A percentile compares a stretch with the other conserved stretches of the same genome.
phyloP scores from a whole-genome alignment of 2,113 vertebrate species.

The Macrotus californicus region DNA sequence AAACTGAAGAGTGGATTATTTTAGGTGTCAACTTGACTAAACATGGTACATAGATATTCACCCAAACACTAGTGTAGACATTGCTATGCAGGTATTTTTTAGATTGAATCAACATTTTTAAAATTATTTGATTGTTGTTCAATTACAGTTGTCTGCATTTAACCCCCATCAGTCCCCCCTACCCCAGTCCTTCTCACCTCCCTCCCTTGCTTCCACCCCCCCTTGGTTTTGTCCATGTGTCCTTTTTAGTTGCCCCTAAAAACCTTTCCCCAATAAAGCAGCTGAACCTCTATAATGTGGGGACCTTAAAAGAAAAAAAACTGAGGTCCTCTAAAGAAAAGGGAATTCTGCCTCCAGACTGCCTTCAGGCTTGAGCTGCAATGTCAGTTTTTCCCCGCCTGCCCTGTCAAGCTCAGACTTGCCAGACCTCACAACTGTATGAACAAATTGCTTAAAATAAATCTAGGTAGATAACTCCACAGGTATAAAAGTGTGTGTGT shows the following conservation, averaged over 20 bases:
- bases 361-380: too few relatives aligned
- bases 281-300: background rate
- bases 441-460: background rate
- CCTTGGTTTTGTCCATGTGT: too few relatives aligned
- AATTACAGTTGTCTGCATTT: too few relatives aligned
- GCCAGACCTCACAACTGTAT: too few relatives aligned
- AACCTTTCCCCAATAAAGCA: background rate
- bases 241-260: too few relatives aligned
- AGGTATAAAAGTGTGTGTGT: accelerated
- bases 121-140: too few relatives aligned
- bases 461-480: background rate
- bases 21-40: background rate
- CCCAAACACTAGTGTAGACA: background rate
- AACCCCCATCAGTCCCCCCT: too few relatives aligned
- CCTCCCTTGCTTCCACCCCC: too few relatives aligned
- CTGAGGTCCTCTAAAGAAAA: background rate
- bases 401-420: too few relatives aligned
- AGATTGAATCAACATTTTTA: background rate
- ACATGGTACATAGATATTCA: background rate
- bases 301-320: background rate
- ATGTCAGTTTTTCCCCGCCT: too few relatives aligned
- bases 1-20: background rate
- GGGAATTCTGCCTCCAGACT: background rate
- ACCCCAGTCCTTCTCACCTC: too few relatives aligned
- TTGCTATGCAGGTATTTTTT: background rate